A percentile compares a stretch with the other conserved stretches of the same genome.
These are phyloP conservation scores for Oryzias celebensis DNA, from an alignment of 2,113 vertebrate genomes.

Conservation along the genomic window DNA sequence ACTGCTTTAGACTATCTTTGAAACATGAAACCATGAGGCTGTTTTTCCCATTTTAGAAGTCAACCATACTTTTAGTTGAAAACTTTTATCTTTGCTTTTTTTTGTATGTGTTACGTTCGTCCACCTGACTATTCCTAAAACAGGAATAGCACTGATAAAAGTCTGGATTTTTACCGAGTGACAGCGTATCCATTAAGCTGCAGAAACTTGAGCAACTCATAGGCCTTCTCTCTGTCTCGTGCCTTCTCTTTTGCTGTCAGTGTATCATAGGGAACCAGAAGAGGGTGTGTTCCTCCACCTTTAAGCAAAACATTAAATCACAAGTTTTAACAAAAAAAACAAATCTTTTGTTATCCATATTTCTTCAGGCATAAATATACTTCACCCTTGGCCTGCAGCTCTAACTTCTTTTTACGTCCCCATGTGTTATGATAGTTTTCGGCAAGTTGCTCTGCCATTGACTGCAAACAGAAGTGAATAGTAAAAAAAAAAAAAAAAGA, in stretches of 20 bases:
- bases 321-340: neutral
- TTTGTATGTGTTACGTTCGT: neutral
- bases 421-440: conserved; percentile 97
- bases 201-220: conserved; percentile 90
- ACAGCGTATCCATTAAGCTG: conserved; percentile 92
- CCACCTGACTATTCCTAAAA: neutral
- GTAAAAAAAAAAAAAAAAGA: conserved; percentile 13
- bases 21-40: no score
- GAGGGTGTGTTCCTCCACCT: conserved; percentile 90
- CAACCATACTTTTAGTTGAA: no score
- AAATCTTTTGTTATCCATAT: neutral
- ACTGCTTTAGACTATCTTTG: no score
- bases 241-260: conserved; percentile 95
- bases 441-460: conserved; percentile 93
- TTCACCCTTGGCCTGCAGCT: conserved; percentile 88
- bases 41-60: no score
- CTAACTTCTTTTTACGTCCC: conserved; percentile 92
- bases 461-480: conserved; percentile 68
- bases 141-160: neutral
- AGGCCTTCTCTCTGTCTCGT: conserved; percentile 88
- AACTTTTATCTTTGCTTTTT: no score
- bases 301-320: conserved; percentile 20
- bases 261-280: conserved; percentile 93
- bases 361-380: neutral
- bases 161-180: conserved; percentile 76